Evolutionary conservation across 2,888 invertebrate genomes (phyloP).

Genomic region (Tiliacea aurago): DNA sequence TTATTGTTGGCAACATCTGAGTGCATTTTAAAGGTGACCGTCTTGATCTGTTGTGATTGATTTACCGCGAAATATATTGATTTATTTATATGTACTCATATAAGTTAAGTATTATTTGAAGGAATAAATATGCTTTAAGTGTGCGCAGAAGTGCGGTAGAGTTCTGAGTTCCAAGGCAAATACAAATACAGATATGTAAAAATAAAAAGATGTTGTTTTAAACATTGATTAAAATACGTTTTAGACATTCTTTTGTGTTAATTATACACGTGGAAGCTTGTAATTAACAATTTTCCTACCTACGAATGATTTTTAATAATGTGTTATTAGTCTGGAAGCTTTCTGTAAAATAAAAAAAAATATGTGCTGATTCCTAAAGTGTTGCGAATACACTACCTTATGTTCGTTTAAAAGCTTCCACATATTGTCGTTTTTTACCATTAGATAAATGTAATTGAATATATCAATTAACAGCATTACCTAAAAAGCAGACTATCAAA

Average conservation of each 20-base stretch:
- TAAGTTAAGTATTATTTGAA: not conserved
- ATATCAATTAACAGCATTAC: slow-evolving; percentile 13
- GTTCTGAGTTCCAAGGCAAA: not conserved
- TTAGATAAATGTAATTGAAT: not conserved
- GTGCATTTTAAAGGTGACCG: slow-evolving; percentile 18
- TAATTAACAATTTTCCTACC: too few relatives aligned
- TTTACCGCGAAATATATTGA: not conserved
- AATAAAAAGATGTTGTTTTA: not conserved
- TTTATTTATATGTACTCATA: not conserved
- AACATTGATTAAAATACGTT: not conserved
- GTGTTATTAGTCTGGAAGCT: too few relatives aligned
- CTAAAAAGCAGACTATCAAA: slow-evolving; percentile 19
- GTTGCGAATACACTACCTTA: not conserved
- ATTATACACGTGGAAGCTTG: too few relatives aligned
- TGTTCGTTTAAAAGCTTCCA: not conserved
- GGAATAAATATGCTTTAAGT: not conserved
- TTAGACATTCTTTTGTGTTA: not conserved
- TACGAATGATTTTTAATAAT: too few relatives aligned
- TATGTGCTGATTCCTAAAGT: not conserved
- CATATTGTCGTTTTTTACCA: not conserved
- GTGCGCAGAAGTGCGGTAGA: not conserved
- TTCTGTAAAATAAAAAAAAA: too few relatives aligned
- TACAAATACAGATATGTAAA: not conserved
- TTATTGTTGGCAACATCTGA: slow-evolving; percentile 8
- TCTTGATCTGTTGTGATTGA: slow-evolving; percentile 7